A percentile compares a stretch with the other conserved stretches of the same genome.
These are phyloP conservation scores for Mimachlamys varia DNA, from an alignment of 2,888 invertebrate genomes.

Conservation along the genomic window DNA sequence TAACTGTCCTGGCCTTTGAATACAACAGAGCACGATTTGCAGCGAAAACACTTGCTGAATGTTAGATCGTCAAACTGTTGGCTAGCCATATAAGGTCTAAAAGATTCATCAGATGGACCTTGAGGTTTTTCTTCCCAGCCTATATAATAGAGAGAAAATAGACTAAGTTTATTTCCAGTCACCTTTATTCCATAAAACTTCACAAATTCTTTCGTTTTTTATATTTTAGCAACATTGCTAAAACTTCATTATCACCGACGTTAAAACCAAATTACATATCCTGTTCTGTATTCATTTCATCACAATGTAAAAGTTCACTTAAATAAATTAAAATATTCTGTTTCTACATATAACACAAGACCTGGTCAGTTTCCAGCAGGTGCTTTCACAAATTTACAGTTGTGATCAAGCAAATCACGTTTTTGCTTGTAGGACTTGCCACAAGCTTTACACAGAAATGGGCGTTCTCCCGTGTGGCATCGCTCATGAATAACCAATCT, in stretches of 20 bases:
- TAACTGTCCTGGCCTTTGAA: conserved; percentile 9
- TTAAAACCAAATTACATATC: too few relatives aligned
- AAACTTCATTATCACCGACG: too few relatives aligned
- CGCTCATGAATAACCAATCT: conserved; percentile 40
- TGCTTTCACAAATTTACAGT: not conserved
- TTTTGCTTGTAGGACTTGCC: conserved; percentile 46
- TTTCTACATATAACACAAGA: not conserved
- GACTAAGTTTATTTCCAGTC: not conserved
- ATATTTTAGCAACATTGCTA: not conserved
- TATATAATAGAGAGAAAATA: conserved; percentile 20
- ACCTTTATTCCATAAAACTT: not conserved
- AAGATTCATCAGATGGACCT: not conserved
- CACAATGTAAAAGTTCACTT: too few relatives aligned
- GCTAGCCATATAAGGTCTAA: not conserved
- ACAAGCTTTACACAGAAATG: conserved; percentile 43
- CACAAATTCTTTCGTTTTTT: not conserved
- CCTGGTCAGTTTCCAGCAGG: not conserved
- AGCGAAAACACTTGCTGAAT: not conserved
- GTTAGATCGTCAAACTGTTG: not conserved
- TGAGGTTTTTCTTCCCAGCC: not conserved
- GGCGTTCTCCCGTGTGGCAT: conserved; percentile 39
- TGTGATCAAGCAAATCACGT: conserved; percentile 41
- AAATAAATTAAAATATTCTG: too few relatives aligned
- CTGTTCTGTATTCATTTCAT: too few relatives aligned
- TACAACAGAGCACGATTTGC: conserved; percentile 11